Conservation (phyloP, 2,888 invertebrate species). For the Muscina levida region DNA sequence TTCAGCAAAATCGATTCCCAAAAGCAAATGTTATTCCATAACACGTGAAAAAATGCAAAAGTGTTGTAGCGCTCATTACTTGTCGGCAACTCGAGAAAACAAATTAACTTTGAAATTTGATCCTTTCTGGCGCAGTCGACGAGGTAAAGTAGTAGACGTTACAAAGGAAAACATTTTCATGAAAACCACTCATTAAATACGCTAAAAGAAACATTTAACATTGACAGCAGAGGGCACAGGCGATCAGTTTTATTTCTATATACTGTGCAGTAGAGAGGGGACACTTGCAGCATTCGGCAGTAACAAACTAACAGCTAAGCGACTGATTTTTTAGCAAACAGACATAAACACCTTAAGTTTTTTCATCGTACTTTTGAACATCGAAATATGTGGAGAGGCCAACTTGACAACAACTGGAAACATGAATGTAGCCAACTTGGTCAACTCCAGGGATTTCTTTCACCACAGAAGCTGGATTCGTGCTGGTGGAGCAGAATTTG, state of each 20-base stretch:
- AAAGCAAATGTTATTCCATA: conserved; percentile 7
- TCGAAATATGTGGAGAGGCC: conserved; percentile 13
- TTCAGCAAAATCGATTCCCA: conserved; percentile 5
- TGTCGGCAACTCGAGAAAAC: conserved; percentile 53
- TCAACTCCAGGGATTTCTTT: conserved; percentile 62
- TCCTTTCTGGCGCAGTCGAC: conserved; percentile 52
- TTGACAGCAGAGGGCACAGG: conserved; percentile 66
- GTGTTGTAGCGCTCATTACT: conserved; percentile 64
- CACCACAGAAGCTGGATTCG: background rate
- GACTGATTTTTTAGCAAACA: conserved; percentile 78
- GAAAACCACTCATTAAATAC: conserved; percentile 66
- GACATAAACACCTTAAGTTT: conserved; percentile 75
- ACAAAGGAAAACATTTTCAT: conserved; percentile 48
- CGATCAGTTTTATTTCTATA: conserved; percentile 56
- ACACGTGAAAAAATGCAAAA: conserved; percentile 57
- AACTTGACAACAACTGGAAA: background rate
- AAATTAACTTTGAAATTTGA: conserved; percentile 61
- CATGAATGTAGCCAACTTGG: conserved; percentile 1
- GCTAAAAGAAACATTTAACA: conserved; percentile 66
- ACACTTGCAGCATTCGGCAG: conserved; percentile 40
- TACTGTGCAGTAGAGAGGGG: conserved; percentile 5
- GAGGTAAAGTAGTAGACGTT: conserved; percentile 44
- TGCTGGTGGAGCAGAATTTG: too few relatives aligned
- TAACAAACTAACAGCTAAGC: conserved; percentile 68
- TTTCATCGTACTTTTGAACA: conserved; percentile 1